Percentiles rank a stretch among this genome's conserved stretches.
phyloP scores from a whole-genome alignment of 2,113 vertebrate species.

The Alaudala cheleensis region DNA sequence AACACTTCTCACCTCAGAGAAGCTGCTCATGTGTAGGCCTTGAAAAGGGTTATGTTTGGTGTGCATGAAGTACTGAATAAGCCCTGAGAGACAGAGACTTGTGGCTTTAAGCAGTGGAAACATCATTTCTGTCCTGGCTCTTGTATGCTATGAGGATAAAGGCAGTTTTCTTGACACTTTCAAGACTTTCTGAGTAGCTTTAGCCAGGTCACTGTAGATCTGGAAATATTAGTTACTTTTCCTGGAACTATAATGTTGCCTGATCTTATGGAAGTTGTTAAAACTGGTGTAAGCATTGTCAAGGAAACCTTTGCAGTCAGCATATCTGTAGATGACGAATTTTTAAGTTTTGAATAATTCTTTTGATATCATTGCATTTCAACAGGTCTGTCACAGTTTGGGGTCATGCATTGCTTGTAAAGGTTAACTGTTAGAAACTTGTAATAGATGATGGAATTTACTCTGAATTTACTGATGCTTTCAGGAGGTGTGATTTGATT shows the following conservation, averaged over 20 bases:
- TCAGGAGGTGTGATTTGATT: background rate
- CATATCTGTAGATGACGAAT: background rate
- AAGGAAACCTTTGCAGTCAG: background rate
- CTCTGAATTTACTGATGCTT: background rate
- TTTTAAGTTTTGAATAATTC: background rate
- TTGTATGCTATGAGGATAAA: background rate
- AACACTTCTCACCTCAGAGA: background rate
- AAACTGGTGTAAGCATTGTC: background rate
- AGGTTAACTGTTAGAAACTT: background rate
- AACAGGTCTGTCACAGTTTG: background rate
- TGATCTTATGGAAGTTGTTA: background rate
- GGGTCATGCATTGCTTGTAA: background rate
- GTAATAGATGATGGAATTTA: background rate
- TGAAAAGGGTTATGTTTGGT: background rate
- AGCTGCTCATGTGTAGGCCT: background rate
- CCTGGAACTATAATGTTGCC: background rate
- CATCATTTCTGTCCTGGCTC: background rate
- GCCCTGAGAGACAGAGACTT: background rate
- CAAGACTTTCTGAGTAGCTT: background rate
- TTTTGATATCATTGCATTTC: background rate
- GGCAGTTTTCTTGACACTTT: background rate
- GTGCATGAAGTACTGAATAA: background rate
- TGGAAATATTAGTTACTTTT: background rate
- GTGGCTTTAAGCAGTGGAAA: background rate
- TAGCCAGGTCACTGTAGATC: background rate